Evolutionary conservation across 2,888 invertebrate genomes (phyloP).

Genomic region (Xylota segnis): DNA sequence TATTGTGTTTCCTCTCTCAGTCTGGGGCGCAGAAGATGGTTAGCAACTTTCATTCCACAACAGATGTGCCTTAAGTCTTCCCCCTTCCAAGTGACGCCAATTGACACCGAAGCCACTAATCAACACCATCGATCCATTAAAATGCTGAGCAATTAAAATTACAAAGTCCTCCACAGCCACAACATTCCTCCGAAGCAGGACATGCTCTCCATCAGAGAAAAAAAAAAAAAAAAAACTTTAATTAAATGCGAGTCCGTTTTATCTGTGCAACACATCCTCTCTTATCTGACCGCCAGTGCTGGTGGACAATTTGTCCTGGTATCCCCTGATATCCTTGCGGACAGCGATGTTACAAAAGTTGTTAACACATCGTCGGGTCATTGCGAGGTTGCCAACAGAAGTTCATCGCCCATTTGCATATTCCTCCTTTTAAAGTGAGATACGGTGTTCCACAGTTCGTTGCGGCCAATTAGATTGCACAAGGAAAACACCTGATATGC

Average conservation of each 20-base stretch:
- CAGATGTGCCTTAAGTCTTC: neutral
- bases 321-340: constrained; percentile 21
- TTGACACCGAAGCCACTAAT: constrained; percentile 45
- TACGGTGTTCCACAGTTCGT: constrained; percentile 13
- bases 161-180: constrained; percentile 27
- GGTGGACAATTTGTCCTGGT: constrained; percentile 62
- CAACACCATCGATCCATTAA: constrained; percentile 66
- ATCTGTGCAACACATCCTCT: constrained; percentile 12
- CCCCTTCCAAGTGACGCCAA: neutral
- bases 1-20: constrained; percentile 43
- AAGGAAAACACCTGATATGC: constrained; percentile 62
- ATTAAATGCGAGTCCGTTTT: constrained; percentile 61
- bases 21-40: constrained; percentile 3
- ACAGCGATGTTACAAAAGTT: constrained; percentile 45
- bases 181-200: constrained; percentile 32
- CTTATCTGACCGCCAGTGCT: constrained; percentile 40
- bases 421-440: constrained; percentile 6
- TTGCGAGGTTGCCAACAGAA: constrained; percentile 36
- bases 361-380: constrained; percentile 55
- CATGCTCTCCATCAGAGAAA: neutral
- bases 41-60: neutral
- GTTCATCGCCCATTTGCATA: constrained; percentile 71
- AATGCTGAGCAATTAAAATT: constrained; percentile 71
- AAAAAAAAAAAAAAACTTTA: constrained; percentile 20
- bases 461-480: constrained; percentile 63